Percentiles rank a stretch among this genome's conserved stretches.
Conservation (phyloP, 2,888 invertebrate species). For the Protophormia terraenovae region DNA sequence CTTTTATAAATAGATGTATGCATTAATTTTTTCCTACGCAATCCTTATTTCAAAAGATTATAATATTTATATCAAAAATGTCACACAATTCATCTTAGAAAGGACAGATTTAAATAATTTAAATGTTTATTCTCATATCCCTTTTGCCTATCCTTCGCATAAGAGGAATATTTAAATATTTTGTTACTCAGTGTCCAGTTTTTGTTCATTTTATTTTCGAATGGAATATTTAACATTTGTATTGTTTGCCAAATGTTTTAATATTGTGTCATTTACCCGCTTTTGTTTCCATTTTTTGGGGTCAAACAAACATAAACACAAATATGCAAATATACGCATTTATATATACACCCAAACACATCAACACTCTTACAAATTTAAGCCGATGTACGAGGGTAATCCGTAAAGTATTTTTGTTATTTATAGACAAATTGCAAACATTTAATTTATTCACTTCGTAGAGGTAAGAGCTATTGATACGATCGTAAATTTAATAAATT, state of each 20-base stretch:
- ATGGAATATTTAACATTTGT: conserved; percentile 12
- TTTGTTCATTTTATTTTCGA: background rate
- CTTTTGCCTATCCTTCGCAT: background rate
- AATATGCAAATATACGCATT: conserved; percentile 32
- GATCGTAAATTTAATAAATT: too few relatives aligned
- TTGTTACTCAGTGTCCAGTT: background rate
- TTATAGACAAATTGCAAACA: too few relatives aligned
- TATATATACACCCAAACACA: background rate
- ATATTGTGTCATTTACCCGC: conserved; percentile 40
- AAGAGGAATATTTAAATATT: background rate
- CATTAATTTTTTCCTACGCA: too few relatives aligned
- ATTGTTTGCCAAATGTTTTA: conserved; percentile 25
- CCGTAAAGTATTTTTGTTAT: too few relatives aligned
- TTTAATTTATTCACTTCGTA: too few relatives aligned
- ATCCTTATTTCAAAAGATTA: too few relatives aligned
- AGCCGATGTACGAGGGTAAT: background rate
- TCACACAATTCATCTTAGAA: background rate
- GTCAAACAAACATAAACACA: conserved; percentile 48
- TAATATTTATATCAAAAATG: too few relatives aligned
- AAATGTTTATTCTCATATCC: background rate
- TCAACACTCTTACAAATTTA: background rate
- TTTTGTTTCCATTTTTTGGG: conserved; percentile 21
- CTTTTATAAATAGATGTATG: too few relatives aligned
- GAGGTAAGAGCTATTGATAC: too few relatives aligned
- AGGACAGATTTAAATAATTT: background rate